phyloP scores from a whole-genome alignment of 2,888 invertebrate species.

The Orgyia antiqua region DNA sequence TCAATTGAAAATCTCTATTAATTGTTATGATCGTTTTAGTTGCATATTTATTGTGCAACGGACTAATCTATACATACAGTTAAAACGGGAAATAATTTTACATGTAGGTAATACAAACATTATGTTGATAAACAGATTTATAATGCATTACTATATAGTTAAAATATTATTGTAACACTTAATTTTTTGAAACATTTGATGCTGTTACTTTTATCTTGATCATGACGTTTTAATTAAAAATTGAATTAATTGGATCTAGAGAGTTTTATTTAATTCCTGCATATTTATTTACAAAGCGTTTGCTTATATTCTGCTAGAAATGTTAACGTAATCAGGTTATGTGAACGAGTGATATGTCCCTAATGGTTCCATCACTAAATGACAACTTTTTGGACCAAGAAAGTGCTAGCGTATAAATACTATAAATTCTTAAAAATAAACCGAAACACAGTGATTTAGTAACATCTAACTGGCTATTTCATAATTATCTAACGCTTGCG shows the following conservation, averaged over 20 bases:
- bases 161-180: slow-evolving; percentile 44
- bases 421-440: too few relatives aligned
- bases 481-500: too few relatives aligned
- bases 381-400: too few relatives aligned
- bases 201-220: slow-evolving; percentile 70
- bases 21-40: slow-evolving; percentile 11
- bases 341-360: too few relatives aligned
- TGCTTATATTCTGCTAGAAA: too few relatives aligned
- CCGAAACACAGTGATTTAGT: too few relatives aligned
- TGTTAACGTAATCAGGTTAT: too few relatives aligned
- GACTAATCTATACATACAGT: slow-evolving; percentile 10
- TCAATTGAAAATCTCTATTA: slow-evolving; percentile 4
- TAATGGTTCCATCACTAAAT: too few relatives aligned
- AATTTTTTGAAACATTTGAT: slow-evolving; percentile 62
- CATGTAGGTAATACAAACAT: slow-evolving; percentile 26
- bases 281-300: too few relatives aligned
- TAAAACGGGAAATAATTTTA: slow-evolving; percentile 22
- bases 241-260: slow-evolving; percentile 51
- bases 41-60: slow-evolving; percentile 11
- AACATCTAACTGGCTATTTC: too few relatives aligned
- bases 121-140: slow-evolving; percentile 36
- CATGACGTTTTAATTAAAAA: slow-evolving; percentile 74
- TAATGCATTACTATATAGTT: slow-evolving; percentile 29
- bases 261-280: slow-evolving; percentile 11
- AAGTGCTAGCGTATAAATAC: too few relatives aligned